Conservation (phyloP, 2,888 invertebrate genomes). For the Polylopha cassiicola region DNA sequence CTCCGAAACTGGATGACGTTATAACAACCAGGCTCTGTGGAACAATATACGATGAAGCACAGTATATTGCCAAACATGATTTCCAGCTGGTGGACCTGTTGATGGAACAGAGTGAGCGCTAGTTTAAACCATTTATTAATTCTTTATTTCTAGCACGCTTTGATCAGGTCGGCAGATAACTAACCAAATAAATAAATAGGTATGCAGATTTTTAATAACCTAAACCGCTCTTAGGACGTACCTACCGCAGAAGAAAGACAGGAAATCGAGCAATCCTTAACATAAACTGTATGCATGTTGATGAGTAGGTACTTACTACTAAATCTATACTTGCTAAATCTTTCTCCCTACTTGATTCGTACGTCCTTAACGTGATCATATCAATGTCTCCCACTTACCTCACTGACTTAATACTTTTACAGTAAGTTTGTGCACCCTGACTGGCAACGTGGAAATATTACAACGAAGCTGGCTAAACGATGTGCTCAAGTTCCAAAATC, state of each 20-base stretch:
- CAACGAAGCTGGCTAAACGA: constrained; percentile 37
- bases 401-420: constrained; percentile 23
- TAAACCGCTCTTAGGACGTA: too few relatives aligned
- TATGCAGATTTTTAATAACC: too few relatives aligned
- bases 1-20: constrained; percentile 29
- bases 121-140: constrained; percentile 2
- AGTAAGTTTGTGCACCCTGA: constrained; percentile 42
- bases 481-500: constrained; percentile 35
- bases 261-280: too few relatives aligned
- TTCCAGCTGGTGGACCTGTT: constrained; percentile 38
- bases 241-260: too few relatives aligned
- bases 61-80: constrained; percentile 35
- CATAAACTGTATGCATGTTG: too few relatives aligned
- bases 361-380: neutral
- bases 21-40: constrained; percentile 31
- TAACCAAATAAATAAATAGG: too few relatives aligned
- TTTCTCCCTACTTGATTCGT: too few relatives aligned
- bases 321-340: too few relatives aligned
- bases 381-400: constrained; percentile 4
- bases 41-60: constrained; percentile 34
- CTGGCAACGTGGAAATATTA: constrained; percentile 41
- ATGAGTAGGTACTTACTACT: too few relatives aligned
- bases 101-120: constrained; percentile 41
- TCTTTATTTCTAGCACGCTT: too few relatives aligned
- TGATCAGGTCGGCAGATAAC: too few relatives aligned